phyloP scores from a whole-genome alignment of 1,140 invertebrate genomes.

The Littorina saxatilis region DNA sequence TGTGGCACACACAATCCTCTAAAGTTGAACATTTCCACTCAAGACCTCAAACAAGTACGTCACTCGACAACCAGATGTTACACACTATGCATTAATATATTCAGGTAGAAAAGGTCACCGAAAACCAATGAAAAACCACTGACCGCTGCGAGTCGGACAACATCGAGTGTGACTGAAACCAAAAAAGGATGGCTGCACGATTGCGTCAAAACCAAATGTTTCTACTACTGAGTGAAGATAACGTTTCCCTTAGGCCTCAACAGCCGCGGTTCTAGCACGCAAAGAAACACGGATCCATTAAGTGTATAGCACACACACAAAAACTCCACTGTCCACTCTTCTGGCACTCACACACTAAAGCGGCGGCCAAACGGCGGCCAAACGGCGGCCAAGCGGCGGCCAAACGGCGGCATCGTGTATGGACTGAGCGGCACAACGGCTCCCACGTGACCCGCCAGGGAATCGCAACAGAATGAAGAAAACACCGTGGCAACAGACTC shows the following conservation, averaged over 20 bases:
- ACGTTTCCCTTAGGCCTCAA: background rate
- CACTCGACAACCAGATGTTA: background rate
- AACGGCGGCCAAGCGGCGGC: too few relatives aligned
- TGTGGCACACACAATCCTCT: constrained; percentile 24
- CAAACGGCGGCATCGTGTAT: too few relatives aligned
- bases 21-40: background rate
- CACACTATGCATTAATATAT: background rate
- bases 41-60: background rate
- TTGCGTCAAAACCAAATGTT: background rate
- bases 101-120: background rate
- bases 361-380: too few relatives aligned
- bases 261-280: too few relatives aligned
- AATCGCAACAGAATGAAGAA: background rate
- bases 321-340: too few relatives aligned
- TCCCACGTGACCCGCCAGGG: too few relatives aligned
- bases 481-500: constrained; percentile 8
- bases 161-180: background rate
- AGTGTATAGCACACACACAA: too few relatives aligned
- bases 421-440: too few relatives aligned
- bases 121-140: constrained; percentile 5
- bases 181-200: background rate
- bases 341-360: too few relatives aligned
- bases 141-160: background rate
- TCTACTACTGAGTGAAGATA: background rate
- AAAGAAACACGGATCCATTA: too few relatives aligned